Conservation (phyloP, 2,888 invertebrate genomes). For the Chrysolina americana region DNA sequence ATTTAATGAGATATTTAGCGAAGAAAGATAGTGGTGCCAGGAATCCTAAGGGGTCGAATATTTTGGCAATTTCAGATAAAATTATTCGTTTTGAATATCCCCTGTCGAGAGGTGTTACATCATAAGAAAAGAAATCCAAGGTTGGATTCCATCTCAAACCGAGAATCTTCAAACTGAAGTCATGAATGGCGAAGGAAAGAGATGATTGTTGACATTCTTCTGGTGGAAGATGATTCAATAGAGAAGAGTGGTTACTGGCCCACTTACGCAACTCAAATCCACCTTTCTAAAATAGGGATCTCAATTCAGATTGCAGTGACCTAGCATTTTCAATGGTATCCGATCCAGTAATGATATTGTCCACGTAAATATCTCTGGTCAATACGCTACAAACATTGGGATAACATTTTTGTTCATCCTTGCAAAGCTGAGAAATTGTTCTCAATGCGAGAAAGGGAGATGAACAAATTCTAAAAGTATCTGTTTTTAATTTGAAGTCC, state of each 20-base stretch:
- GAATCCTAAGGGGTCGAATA: constrained; percentile 28
- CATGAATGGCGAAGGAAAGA: no score
- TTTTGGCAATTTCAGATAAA: constrained; percentile 24
- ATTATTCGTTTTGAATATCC: constrained; percentile 21
- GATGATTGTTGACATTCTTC: no score
- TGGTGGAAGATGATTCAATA: no score
- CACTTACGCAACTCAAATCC: constrained; percentile 8
- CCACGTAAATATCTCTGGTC: no score
- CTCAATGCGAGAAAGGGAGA: constrained; percentile 10
- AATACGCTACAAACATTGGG: constrained; percentile 1
- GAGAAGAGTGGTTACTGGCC: neutral
- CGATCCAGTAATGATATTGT: neutral
- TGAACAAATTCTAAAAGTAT: no score
- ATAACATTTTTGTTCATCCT: neutral
- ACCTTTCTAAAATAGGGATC: neutral
- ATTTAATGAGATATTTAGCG: constrained; percentile 18
- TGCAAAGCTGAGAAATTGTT: constrained; percentile 4
- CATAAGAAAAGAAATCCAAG: constrained; percentile 7
- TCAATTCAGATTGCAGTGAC: neutral
- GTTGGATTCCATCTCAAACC: constrained; percentile 23
- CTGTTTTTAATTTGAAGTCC: neutral
- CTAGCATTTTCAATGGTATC: neutral
- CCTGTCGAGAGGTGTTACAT: neutral
- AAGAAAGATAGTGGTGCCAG: constrained; percentile 14
- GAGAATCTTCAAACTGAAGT: constrained; percentile 20